Base-by-base conservation (phyloP, 2,113 vertebrate species). In the Dasyurus viverrinus region DNA sequence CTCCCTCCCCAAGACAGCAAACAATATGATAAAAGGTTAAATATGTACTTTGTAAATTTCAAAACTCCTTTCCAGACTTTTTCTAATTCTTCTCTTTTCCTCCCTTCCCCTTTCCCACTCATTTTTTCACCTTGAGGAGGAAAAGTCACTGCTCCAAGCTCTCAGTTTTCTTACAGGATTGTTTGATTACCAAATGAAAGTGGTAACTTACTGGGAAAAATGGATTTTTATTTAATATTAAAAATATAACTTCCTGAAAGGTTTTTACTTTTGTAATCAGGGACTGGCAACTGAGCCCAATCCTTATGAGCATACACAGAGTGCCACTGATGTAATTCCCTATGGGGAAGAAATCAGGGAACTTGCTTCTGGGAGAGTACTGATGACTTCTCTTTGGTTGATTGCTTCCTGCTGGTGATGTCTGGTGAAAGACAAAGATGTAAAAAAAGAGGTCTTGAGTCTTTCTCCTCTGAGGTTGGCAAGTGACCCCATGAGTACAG, bases 201-300 rank as follows among this genome's bases (percentile, higher is more conserved):
- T 93, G 14, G 16, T 89, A 95, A 89, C 68, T 42, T n/a, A 54
- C 26, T 95, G 94, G 89, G 94, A 93, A 96, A n/a, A 93, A 46
- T 57, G 68, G 92, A 55, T 96, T 89, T 93, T 93, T 95, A 93
- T 90, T 93, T 97, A 96, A 95, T 96, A 95, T 96, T 54, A 94
- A 53, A 93, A 96, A 93, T 92, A 57, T 93, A 93, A 93, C 95
- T 95, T 93, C 60, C 92, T 95, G 97, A 95, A 97, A 95, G 96
- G 96, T 96, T 94, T 97, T 96, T 89, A 42, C 12, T 84, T 42
- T 8, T 84, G 68, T 22, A 84, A 42, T 84, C 19, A 23, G n/a
- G 36, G 19, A 84, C n/a, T 22, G 68, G 36, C 19, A 6, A 8
- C 16, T 84, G 19, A 42, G 16, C 68, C n/a, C 19, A 8, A 42